Conservation (phyloP, 2,797 vertebrate species). For the Oreonectes daqikongensis region DNA sequence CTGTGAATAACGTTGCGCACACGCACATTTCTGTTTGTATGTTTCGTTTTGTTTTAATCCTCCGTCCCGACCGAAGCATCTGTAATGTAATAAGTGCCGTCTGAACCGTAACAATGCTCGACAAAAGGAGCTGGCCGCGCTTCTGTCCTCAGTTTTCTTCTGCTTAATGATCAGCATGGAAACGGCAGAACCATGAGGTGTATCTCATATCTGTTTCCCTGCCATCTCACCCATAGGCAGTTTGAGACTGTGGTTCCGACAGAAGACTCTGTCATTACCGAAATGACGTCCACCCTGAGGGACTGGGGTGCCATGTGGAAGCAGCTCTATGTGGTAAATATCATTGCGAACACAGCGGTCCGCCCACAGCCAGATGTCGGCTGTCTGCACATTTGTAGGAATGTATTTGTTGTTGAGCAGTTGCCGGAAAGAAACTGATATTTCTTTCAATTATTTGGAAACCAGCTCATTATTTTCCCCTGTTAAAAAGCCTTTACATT, state of each 20-base stretch:
- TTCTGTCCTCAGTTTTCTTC: background rate
- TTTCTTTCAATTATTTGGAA: slow-evolving; percentile 7
- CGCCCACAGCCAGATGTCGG: slow-evolving; percentile 27
- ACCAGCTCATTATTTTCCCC: background rate
- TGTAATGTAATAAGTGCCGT: too few relatives aligned
- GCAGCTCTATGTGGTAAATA: slow-evolving; percentile 92
- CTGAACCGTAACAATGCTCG: too few relatives aligned
- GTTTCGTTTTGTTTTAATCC: too few relatives aligned
- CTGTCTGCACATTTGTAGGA: background rate
- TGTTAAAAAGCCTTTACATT: slow-evolving; percentile 4
- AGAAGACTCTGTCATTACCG: slow-evolving; percentile 96
- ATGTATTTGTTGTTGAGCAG: background rate
- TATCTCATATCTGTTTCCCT: background rate
- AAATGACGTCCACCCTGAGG: slow-evolving; percentile 96
- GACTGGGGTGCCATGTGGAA: slow-evolving; percentile 99
- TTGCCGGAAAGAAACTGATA: background rate
- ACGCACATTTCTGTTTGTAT: too few relatives aligned
- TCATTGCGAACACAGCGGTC: slow-evolving; percentile 5
- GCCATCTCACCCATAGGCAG: slow-evolving; percentile 76
- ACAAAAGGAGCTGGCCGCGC: background rate
- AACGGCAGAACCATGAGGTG: background rate
- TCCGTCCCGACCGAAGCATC: too few relatives aligned
- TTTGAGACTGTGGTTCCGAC: slow-evolving; percentile 97
- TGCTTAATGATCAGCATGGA: background rate
- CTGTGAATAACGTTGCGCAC: too few relatives aligned